A percentile compares a stretch with the other conserved stretches of the same genome.
These are phyloP conservation scores for Neoascia interrupta DNA, from an alignment of 2,888 invertebrate species.

Conservation along the genomic window DNA sequence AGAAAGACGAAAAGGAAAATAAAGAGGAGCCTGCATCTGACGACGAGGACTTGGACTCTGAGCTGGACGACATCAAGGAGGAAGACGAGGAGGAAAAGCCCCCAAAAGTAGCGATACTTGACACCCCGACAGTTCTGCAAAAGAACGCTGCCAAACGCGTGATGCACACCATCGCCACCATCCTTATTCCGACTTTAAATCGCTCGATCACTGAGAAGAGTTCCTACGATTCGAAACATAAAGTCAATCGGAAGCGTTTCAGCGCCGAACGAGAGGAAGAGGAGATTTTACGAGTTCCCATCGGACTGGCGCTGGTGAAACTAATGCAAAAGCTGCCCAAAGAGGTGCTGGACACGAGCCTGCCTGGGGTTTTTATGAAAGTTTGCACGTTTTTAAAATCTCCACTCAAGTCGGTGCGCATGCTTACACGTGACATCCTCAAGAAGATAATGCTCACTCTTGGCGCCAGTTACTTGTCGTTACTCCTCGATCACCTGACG, in stretches of 20 bases:
- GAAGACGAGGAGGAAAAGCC: conserved; percentile 78
- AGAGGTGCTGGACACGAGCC: conserved; percentile 86
- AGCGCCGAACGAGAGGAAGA: conserved; percentile 91
- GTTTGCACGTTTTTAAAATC: conserved; percentile 95
- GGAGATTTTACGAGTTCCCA: conserved; percentile 93
- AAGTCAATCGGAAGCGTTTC: conserved; percentile 86
- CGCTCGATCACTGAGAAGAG: conserved; percentile 85
- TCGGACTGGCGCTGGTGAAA: conserved; percentile 95
- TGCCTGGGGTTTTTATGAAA: conserved; percentile 93
- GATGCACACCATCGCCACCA: conserved; percentile 85
- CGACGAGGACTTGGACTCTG: conserved; percentile 66
- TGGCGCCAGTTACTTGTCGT: conserved; percentile 89
- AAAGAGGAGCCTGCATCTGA: conserved; percentile 74
- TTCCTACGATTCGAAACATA: conserved; percentile 88
- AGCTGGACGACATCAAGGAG: conserved; percentile 72
- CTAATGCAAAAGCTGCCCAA: conserved; percentile 92
- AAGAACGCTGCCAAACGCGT: conserved; percentile 88
- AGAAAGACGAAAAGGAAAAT: conserved; percentile 62
- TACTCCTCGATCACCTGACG: conserved; percentile 89
- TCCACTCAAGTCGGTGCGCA: conserved; percentile 91
- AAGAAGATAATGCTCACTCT: conserved; percentile 92
- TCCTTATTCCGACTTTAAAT: conserved; percentile 90
- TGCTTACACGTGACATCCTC: conserved; percentile 93
- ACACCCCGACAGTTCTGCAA: conserved; percentile 82
- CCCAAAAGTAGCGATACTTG: conserved; percentile 56